Conservation (phyloP, 53 echinoderm and acorn worm genomes). For the Arbacia lixula region DNA sequence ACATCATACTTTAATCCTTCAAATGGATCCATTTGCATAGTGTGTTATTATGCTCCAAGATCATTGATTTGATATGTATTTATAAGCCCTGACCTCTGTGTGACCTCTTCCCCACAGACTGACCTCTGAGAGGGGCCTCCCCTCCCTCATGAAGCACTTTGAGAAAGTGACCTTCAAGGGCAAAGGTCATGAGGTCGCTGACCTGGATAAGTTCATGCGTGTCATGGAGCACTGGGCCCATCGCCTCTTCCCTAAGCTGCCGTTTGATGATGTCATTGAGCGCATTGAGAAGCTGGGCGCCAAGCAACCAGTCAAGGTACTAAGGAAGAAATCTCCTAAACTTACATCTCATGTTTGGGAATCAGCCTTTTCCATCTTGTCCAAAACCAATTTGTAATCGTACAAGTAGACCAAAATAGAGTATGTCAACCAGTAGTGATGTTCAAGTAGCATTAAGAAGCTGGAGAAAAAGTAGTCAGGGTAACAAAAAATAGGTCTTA, state of each 20-base stretch:
- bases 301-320: slow-evolving; percentile 91
- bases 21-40: no score
- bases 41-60: no score
- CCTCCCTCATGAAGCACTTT: slow-evolving; percentile 83
- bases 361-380: no score
- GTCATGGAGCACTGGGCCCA: slow-evolving; percentile 98
- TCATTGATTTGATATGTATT: no score
- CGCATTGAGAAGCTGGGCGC: slow-evolving; percentile 89
- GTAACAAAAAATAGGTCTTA: no score
- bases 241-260: slow-evolving; percentile 91
- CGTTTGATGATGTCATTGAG: slow-evolving; percentile 95
- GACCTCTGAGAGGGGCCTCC: slow-evolving; percentile 82
- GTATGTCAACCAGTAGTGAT: neutral
- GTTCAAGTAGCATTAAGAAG: neutral
- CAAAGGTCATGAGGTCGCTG: slow-evolving; percentile 93
- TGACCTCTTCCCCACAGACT: slow-evolving; percentile 60
- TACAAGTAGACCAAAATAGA: neutral
- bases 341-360: no score
- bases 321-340: no score
- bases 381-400: neutral
- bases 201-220: slow-evolving; percentile 87
- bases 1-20: no score
- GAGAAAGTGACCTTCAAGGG: slow-evolving; percentile 94
- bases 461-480: no score
- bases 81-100: no score